phyloP scores from a whole-genome alignment of 2,888 invertebrate species.

The Chrysomela aeneicollis region DNA sequence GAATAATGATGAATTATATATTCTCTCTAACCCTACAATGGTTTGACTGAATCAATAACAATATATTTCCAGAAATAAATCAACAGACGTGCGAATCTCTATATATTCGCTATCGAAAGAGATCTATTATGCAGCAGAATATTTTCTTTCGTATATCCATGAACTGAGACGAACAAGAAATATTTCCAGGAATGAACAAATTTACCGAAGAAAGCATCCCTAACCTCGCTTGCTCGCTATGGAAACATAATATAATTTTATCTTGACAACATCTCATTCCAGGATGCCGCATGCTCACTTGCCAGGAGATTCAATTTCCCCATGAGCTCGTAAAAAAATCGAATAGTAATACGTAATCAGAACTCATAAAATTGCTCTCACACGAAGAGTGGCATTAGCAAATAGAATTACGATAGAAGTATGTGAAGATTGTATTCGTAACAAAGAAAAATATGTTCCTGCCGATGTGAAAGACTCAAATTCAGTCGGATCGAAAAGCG shows the following conservation, averaged over 20 bases:
- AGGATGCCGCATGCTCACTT: conserved; percentile 36
- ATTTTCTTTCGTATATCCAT: background rate
- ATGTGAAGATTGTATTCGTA: conserved; percentile 27
- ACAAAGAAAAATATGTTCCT: conserved; percentile 32
- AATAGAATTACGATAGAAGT: conserved; percentile 40
- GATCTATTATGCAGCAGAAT: background rate
- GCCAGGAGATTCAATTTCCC: conserved; percentile 34
- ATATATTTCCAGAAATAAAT: too few relatives aligned
- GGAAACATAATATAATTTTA: conserved; percentile 20
- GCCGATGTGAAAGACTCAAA: background rate
- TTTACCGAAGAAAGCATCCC: background rate
- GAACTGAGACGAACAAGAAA: background rate
- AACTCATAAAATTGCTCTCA: conserved; percentile 39
- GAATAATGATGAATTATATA: too few relatives aligned
- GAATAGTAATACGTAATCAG: conserved; percentile 37
- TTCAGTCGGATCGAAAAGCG: background rate
- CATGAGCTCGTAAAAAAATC: conserved; percentile 30
- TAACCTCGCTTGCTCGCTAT: background rate
- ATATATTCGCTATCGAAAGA: too few relatives aligned
- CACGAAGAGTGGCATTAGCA: conserved; percentile 30
- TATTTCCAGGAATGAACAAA: background rate
- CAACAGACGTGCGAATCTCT: too few relatives aligned
- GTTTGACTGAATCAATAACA: too few relatives aligned
- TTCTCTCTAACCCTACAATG: too few relatives aligned
- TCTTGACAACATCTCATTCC: conserved; percentile 30